These are phyloP conservation scores for Limnodromus scolopaceus DNA, from an alignment of 2,797 vertebrate genomes.

Conservation along the genomic window DNA sequence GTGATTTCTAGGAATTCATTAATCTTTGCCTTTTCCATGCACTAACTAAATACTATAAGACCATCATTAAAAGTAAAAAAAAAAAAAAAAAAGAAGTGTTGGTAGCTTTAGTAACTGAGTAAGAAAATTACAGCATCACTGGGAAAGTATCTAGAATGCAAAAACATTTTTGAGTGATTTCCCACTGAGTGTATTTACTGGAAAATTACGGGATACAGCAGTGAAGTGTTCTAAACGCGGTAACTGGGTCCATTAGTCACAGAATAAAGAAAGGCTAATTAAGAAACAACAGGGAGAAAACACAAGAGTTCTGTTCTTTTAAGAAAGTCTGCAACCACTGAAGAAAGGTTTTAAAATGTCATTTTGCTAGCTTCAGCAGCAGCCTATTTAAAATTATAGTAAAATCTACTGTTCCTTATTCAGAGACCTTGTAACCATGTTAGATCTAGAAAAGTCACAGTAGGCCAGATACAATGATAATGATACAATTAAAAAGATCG, in stretches of 20 bases:
- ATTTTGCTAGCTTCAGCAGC: slow-evolving; percentile 30
- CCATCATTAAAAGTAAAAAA: neutral
- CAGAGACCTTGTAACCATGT: neutral
- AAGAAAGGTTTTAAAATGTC: slow-evolving; percentile 3
- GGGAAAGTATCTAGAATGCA: neutral
- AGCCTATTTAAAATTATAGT: slow-evolving; percentile 33
- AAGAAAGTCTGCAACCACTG: neutral
- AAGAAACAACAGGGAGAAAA: slow-evolving; percentile 39
- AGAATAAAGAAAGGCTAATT: slow-evolving; percentile 45
- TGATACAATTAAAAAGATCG: neutral
- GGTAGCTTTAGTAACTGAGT: neutral
- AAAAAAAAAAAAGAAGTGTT: neutral
- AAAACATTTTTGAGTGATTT: neutral
- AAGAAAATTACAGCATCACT: neutral
- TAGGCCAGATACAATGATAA: neutral
- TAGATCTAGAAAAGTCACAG: neutral
- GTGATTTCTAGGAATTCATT: neutral
- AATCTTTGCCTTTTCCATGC: neutral
- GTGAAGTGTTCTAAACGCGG: neutral
- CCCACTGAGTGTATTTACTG: neutral
- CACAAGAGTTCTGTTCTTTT: slow-evolving; percentile 32
- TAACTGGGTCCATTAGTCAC: neutral
- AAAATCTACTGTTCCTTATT: slow-evolving; percentile 25
- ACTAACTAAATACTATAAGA: neutral
- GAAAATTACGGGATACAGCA: neutral